These are phyloP conservation scores for Thalpophila matura DNA, from an alignment of 2,888 invertebrate genomes.

Conservation along the genomic window DNA sequence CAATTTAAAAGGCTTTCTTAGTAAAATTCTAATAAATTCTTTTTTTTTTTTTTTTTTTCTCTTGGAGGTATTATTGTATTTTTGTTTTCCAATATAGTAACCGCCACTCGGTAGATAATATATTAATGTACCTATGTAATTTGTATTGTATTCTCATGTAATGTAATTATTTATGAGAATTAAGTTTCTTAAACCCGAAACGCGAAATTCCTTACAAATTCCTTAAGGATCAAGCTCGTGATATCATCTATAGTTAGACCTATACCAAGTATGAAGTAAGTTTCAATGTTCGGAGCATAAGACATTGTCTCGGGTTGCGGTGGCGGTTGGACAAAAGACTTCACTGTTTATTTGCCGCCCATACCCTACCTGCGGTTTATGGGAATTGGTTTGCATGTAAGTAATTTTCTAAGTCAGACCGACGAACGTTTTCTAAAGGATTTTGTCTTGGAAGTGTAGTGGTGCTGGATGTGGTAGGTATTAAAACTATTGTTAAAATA, in stretches of 20 bases:
- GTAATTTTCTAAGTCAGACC: slow-evolving; percentile 87
- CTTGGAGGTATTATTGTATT: too few relatives aligned
- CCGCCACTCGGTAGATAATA: too few relatives aligned
- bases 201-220: background rate
- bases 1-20: too few relatives aligned
- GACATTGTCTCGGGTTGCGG: slow-evolving; percentile 87
- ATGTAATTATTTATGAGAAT: too few relatives aligned
- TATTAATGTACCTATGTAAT: too few relatives aligned
- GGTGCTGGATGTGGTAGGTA: slow-evolving; percentile 58
- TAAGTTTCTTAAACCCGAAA: too few relatives aligned
- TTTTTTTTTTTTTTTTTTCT: too few relatives aligned
- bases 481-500: background rate
- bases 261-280: slow-evolving; percentile 34
- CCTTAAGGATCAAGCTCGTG: background rate
- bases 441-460: slow-evolving; percentile 53
- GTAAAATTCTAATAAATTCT: too few relatives aligned
- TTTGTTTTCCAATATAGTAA: too few relatives aligned
- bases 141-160: too few relatives aligned
- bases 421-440: slow-evolving; percentile 80
- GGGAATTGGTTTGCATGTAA: slow-evolving; percentile 87
- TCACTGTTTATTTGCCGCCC: slow-evolving; percentile 84
- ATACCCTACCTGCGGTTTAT: slow-evolving; percentile 84
- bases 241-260: background rate
- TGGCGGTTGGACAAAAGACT: slow-evolving; percentile 84
- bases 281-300: slow-evolving; percentile 73